phyloP scores from a whole-genome alignment of 2,888 invertebrate genomes.

The Nomada goodeniana region DNA sequence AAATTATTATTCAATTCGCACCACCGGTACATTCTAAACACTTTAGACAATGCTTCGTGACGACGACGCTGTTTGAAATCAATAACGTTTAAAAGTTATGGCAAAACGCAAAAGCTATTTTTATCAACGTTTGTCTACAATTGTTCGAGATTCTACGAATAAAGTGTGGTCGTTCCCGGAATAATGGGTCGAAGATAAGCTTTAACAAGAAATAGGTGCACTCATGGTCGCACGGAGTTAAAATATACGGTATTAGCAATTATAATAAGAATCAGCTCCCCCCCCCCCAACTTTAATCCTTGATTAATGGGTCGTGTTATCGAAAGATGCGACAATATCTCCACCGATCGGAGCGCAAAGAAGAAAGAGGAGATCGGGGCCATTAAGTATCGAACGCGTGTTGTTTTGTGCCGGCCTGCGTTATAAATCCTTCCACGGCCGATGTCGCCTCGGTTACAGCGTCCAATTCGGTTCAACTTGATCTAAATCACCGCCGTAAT shows the following conservation, averaged over 20 bases:
- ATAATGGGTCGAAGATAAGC: background rate
- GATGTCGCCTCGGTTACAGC: slow-evolving; percentile 26
- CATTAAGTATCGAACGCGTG: slow-evolving; percentile 19
- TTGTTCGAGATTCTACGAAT: background rate
- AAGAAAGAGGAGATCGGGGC: slow-evolving; percentile 12
- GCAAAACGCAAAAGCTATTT: too few relatives aligned
- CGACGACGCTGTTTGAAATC: too few relatives aligned
- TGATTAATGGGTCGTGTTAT: background rate
- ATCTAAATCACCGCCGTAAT: slow-evolving; percentile 49
- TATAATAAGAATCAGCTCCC: background rate
- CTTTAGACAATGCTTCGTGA: too few relatives aligned
- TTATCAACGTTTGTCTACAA: background rate
- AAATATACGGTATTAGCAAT: background rate
- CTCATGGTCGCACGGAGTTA: background rate
- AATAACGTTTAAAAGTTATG: too few relatives aligned
- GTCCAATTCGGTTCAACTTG: slow-evolving; percentile 40
- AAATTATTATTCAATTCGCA: background rate
- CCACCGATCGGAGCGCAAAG: background rate
- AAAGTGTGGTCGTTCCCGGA: too few relatives aligned
- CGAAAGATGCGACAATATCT: background rate
- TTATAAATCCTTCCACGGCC: slow-evolving; percentile 43
- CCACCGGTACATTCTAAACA: too few relatives aligned
- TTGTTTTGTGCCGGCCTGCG: slow-evolving; percentile 17
- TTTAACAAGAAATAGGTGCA: background rate
- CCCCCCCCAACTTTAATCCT: background rate